Evolutionary conservation across 2,113 vertebrate species (phyloP).

Genomic region (Plecotus auritus): DNA sequence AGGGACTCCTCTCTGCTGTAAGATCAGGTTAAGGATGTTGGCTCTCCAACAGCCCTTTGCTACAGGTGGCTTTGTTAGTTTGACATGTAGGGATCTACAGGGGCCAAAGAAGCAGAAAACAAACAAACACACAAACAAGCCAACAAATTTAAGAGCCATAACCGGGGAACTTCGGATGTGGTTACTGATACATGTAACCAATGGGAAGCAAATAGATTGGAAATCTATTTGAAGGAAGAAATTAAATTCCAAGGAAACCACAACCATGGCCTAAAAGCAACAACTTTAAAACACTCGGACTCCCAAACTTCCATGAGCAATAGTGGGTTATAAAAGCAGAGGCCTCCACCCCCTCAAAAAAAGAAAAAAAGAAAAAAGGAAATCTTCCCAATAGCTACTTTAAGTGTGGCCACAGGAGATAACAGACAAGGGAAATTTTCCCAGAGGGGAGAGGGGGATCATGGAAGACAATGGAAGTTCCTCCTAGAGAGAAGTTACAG

Average conservation of each 20-base stretch:
- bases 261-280: background rate
- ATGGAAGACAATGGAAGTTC: background rate
- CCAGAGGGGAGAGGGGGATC: background rate
- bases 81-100: background rate
- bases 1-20: background rate
- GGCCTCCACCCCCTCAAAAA: too few species aligned
- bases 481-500: background rate
- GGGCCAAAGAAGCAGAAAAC: background rate
- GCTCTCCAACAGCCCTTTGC: background rate
- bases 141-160: background rate
- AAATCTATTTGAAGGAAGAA: constrained; percentile 12
- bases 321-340: background rate
- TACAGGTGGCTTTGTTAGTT: background rate
- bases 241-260: constrained; percentile 15
- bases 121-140: background rate
- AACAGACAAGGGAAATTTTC: background rate
- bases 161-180: background rate
- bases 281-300: background rate
- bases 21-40: background rate
- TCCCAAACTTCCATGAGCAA: background rate
- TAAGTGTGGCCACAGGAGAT: background rate
- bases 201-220: background rate
- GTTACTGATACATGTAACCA: background rate
- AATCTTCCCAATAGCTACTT: background rate
- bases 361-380: background rate